Conservation (phyloP, 1,140 invertebrate genomes). For the Cotesia chilonis region DNA sequence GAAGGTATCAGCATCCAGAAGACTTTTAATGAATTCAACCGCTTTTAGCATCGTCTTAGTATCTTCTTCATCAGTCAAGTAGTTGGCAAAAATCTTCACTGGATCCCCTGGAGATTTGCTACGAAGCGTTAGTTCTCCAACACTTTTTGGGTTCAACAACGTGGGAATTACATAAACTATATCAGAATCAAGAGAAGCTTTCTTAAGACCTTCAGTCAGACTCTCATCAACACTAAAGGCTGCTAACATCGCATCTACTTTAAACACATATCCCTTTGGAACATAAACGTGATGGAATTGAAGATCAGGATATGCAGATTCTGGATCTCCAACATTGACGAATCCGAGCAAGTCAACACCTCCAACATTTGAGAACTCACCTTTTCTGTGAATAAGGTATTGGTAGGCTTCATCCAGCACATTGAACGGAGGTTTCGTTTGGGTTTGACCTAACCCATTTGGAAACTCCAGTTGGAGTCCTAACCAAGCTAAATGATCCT, state of each 20-base stretch:
- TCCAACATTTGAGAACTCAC: neutral
- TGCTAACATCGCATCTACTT: constrained; percentile 57
- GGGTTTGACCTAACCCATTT: constrained; percentile 70
- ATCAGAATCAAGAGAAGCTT: constrained; percentile 65
- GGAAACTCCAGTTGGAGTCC: no score
- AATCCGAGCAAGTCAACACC: neutral
- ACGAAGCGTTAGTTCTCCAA: constrained; percentile 74
- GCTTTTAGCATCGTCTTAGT: constrained; percentile 72
- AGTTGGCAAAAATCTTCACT: constrained; percentile 87
- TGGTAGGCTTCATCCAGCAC: constrained; percentile 42
- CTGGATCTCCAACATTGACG: neutral
- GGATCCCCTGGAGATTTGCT: constrained; percentile 75
- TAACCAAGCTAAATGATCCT: constrained; percentile 74
- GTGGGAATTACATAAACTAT: constrained; percentile 69
- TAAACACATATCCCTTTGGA: neutral
- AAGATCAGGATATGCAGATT: neutral
- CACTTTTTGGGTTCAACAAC: constrained; percentile 72
- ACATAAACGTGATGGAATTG: neutral
- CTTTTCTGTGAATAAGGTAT: constrained; percentile 52
- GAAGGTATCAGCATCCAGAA: constrained; percentile 71
- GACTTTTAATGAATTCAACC: constrained; percentile 68
- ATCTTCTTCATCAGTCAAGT: constrained; percentile 74
- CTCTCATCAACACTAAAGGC: constrained; percentile 70
- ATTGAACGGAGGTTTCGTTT: constrained; percentile 66
- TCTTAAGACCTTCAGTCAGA: constrained; percentile 66